Percentiles rank a stretch among this genome's conserved stretches.
These are phyloP conservation scores for Nyleta sp. DNA, from an alignment of 2,888 invertebrate species.

Conservation along the genomic window DNA sequence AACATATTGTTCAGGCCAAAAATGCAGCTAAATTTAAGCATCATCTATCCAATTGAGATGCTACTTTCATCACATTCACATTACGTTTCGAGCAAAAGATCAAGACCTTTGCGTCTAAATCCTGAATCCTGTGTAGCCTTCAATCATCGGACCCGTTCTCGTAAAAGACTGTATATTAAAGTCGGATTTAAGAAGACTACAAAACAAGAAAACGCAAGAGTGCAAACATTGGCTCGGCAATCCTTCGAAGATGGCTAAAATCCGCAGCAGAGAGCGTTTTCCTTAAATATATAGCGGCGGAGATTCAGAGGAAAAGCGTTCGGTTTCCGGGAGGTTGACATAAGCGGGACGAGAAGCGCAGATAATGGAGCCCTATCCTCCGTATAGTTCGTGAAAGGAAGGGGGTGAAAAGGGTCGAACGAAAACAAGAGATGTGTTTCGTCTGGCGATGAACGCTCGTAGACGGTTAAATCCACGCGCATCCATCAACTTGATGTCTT, in stretches of 20 bases:
- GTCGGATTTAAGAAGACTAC: conserved; percentile 34
- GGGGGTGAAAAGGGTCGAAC: conserved; percentile 67
- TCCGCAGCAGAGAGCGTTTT: conserved; percentile 52
- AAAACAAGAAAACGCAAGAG: conserved; percentile 40
- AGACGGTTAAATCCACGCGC: conserved; percentile 69
- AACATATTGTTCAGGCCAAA: too few species aligned
- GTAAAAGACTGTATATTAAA: conserved; percentile 52
- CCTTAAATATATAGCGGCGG: conserved; percentile 51
- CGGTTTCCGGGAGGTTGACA: conserved; percentile 59
- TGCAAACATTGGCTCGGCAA: conserved; percentile 59
- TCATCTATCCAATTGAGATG: background rate
- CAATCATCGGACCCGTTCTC: conserved; percentile 32
- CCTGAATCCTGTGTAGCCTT: conserved; percentile 34
- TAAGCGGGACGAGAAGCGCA: conserved; percentile 60
- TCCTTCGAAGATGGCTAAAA: conserved; percentile 47
- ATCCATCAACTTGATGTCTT: conserved; percentile 81
- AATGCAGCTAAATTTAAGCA: too few species aligned
- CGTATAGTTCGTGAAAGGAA: conserved; percentile 45
- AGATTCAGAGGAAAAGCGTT: conserved; percentile 59
- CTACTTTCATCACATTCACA: conserved; percentile 21
- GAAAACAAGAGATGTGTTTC: conserved; percentile 73
- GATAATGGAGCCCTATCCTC: conserved; percentile 66
- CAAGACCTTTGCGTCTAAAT: conserved; percentile 26
- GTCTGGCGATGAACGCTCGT: conserved; percentile 72
- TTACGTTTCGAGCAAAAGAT: conserved; percentile 12